Percentiles rank a stretch among this genome's conserved stretches.
Evolutionary conservation across 1,140 invertebrate genomes (phyloP).

Genomic region (Psilanteris sp.): DNA sequence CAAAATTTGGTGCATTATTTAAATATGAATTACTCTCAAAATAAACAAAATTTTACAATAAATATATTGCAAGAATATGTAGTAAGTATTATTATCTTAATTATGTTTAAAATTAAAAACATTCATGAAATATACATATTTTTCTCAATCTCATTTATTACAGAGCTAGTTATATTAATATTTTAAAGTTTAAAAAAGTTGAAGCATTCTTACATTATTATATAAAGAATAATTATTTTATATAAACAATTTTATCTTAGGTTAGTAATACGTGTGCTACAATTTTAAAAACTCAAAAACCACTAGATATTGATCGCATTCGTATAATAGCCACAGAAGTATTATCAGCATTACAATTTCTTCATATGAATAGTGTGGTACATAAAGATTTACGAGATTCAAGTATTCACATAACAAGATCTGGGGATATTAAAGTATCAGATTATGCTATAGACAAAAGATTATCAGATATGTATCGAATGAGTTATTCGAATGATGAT

Average conservation of each 20-base stretch:
- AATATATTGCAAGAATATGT: conserved; percentile 86
- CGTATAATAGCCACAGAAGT: conserved; percentile 84
- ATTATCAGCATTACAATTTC: conserved; percentile 84
- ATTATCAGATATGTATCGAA: conserved; percentile 80
- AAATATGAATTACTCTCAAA: conserved; percentile 83
- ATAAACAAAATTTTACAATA: conserved; percentile 82
- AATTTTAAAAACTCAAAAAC: conserved; percentile 80
- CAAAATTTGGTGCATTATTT: conserved; percentile 86
- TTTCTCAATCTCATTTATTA: too few species aligned
- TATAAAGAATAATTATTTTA: too few species aligned
- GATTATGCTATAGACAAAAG: conserved; percentile 88
- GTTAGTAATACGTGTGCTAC: conserved; percentile 79
- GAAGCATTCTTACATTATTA: too few species aligned
- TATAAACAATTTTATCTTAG: too few species aligned
- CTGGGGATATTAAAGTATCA: conserved; percentile 82
- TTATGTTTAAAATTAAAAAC: not conserved
- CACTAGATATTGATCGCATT: conserved; percentile 82
- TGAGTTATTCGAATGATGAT: conserved; percentile 45
- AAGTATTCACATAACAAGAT: conserved; percentile 84
- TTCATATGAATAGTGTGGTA: conserved; percentile 89
- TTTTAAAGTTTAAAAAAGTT: too few species aligned
- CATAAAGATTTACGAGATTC: conserved; percentile 86
- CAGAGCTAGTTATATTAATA: too few species aligned
- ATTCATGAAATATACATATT: not conserved
- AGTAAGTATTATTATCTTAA: conserved; percentile 71